Base-by-base conservation (phyloP, 2,113 vertebrate species). In the Elgaria multicarinata region DNA sequence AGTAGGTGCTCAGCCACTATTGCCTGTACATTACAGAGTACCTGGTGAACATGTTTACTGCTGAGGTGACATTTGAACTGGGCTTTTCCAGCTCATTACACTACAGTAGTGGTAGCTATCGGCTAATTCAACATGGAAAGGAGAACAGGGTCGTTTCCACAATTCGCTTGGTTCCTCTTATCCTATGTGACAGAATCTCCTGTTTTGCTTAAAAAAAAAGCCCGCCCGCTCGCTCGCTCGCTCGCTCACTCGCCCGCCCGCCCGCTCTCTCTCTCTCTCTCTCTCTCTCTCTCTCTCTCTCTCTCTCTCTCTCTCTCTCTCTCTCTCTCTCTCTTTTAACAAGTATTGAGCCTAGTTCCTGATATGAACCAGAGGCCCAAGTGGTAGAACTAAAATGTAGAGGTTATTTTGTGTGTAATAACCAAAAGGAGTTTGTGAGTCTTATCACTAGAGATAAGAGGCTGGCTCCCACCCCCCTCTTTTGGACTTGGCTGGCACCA, bases 391-490 rank as follows among this genome's bases (percentile, higher is more conserved):
- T 77, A 78, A 87, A 71, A 71, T 8, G 24, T 53, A 55, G 44
- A 66, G 33, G 85, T 76, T 83, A 75, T 77, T 77, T n/a, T 58
- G 50, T 26, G 46, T 75, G 71, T 87, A 76, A 87, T 83, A 87
- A 76, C 79, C 69, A 18, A 77, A 76, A 42, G 46, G 58, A 69
- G 44, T 44, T 83, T 67, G 85, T 20, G 46, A 90, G 58, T 87
- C 67, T 90, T 87, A 90, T 87, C 85, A 42, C 33, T 14, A 8
- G 44, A 90, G 85, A 83, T 86, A 85, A 85, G 76, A 69, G 62
- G 9, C 12, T 78, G 81, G 50, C 90, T 62, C 62, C 62, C 53
- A n/a, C 72, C 75, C 36, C 39, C 82, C 74, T 62, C 71, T 28
- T 76, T 64, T 64, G 53, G 67, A 83, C 75, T 84, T 89, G 88